These are phyloP conservation scores for Drosophila peninsularis DNA, from an alignment of 2,888 invertebrate genomes.

Conservation along the genomic window DNA sequence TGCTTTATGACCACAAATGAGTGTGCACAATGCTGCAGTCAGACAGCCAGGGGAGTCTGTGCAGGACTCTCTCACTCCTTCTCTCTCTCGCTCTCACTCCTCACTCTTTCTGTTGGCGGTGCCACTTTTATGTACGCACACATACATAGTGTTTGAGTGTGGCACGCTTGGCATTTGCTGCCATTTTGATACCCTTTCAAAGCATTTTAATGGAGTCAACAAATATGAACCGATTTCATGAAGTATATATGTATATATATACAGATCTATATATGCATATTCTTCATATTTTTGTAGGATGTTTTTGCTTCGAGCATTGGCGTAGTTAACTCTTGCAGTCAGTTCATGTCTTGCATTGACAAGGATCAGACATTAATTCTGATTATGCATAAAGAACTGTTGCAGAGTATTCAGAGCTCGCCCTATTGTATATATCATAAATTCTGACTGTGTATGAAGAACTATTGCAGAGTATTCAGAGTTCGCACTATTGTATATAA, in stretches of 20 bases:
- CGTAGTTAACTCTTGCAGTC: neutral
- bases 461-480: neutral
- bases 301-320: no score
- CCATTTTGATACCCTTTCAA: neutral
- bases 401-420: neutral
- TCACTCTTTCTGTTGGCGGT: conserved; percentile 27
- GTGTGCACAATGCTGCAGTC: conserved; percentile 59
- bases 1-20: conserved; percentile 81
- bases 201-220: neutral
- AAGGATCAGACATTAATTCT: neutral
- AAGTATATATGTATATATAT: neutral
- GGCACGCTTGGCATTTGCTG: conserved; percentile 58
- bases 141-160: conserved; percentile 61
- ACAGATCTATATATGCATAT: neutral
- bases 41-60: conserved; percentile 39
- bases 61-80: neutral
- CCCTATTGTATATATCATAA: neutral
- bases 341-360: neutral
- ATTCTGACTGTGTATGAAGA: neutral
- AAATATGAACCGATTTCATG: neutral
- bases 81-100: neutral
- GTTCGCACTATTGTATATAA: neutral
- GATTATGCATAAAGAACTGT: neutral
- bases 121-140: conserved; percentile 58
- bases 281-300: neutral